These are phyloP conservation scores for Eulemur macaco DNA, from an alignment of 2,113 vertebrate species.

Conservation along the genomic window DNA sequence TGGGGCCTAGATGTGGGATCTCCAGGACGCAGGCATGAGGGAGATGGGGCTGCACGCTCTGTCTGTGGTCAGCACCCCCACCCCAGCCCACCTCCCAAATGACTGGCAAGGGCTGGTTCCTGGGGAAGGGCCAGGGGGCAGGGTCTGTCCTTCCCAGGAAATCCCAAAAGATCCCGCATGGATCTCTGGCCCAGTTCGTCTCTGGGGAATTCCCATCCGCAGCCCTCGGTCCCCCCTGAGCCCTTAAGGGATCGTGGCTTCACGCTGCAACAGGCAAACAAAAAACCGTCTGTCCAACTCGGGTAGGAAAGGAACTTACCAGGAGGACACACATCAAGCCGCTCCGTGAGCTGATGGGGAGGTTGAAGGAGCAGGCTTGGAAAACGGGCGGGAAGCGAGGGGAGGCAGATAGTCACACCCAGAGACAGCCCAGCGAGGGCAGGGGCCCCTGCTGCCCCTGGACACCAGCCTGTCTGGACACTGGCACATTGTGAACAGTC, in stretches of 20 bases:
- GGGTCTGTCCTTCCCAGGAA: neutral
- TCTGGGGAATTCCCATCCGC: neutral
- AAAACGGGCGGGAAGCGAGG: neutral
- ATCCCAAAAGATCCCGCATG: neutral
- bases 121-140: neutral
- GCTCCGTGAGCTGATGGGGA: neutral
- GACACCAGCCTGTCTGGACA: neutral
- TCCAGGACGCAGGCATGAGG: neutral
- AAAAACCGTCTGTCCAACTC: neutral
- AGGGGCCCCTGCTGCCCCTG: neutral
- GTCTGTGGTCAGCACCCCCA: neutral
- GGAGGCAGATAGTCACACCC: fast-evolving
- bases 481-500: neutral
- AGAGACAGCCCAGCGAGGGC: neutral
- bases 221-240: neutral
- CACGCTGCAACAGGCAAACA: neutral
- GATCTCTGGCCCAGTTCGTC: neutral
- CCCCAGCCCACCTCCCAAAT: neutral
- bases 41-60: neutral
- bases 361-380: neutral
- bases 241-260: neutral
- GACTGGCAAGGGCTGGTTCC: neutral
- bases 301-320: neutral
- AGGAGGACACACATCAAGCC: neutral
- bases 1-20: neutral